Evolutionary conservation across 2,797 vertebrate species (phyloP), one percentile per base, ranked within the genome.

Genomic region (Calcarius lapponicus): DNA sequence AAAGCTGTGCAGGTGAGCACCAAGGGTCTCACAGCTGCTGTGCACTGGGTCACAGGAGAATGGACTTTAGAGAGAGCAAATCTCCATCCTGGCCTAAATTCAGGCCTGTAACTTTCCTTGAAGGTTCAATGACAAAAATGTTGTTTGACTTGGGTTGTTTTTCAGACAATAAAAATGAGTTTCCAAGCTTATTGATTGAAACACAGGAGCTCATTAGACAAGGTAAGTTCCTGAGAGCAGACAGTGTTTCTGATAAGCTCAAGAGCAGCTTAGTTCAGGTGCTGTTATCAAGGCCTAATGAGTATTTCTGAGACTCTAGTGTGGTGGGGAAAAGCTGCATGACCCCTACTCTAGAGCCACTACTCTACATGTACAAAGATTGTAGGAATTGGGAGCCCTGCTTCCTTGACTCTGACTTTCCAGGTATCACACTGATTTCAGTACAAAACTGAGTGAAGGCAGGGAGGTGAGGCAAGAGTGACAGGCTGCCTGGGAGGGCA

Each of bases 391-490:
- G 11, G 21, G 8, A 88, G 13, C 6, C 4, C 1, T 8, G 11
- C n/a, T 29, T 80, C 40, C 40, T 48, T 34, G 11, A 15, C 12
- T 25, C 11, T 20, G 28, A 22, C 15, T 48, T 60, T 45, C 15
- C 1, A 1, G 16, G 12, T 50, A 38, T 66, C 5, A 6, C 6
- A 10, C 7, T 4, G 32, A 26, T 85, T 76, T 60, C 53, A 12
- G 38, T 3, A 26, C 0, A 2, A 60, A 60, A 42, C 10, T 1
- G 0, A 13, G 58, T 4, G 9, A 21, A 65, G 20, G 36, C 26
- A 40, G 64, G 26, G 14, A n/a, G 0, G 3, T 6, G 60, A 32
- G 17, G 34, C 12, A 17, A 32, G 10, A 6, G 22, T 17, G 51
- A n/a, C 26, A 45, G 69, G 29, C 21, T 40, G 13, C 20, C 42